Evolutionary conservation across 2,113 vertebrate genomes (phyloP).

Genomic region (Climacteris rufus): DNA sequence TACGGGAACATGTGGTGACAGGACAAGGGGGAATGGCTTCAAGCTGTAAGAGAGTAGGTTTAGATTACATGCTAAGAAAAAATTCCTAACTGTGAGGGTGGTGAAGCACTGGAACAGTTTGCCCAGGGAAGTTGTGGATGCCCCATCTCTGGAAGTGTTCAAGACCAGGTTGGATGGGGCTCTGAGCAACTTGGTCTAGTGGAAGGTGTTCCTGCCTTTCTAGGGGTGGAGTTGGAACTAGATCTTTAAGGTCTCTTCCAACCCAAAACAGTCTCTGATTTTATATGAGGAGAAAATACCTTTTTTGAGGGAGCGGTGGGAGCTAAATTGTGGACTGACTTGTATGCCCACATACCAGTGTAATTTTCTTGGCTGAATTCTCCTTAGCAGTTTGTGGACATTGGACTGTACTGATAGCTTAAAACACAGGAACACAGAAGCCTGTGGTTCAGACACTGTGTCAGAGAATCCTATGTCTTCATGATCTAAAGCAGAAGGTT

Average conservation of each 20-base stretch:
- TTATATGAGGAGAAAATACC: not conserved
- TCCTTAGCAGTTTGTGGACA: not conserved
- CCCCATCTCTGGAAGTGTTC: not conserved
- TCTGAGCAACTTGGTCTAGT: not conserved
- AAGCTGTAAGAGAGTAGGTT: not conserved
- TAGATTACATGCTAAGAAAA: not conserved
- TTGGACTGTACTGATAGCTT: not conserved
- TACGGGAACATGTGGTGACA: not conserved
- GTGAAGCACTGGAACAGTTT: not conserved
- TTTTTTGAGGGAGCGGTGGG: rapidly evolving
- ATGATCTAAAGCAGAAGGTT: not conserved
- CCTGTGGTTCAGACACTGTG: not conserved
- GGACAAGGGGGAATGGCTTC: not conserved
- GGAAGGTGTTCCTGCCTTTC: no score
- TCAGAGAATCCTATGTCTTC: not conserved
- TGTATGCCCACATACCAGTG: not conserved
- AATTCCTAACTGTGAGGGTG: not conserved
- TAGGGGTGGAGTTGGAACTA: not conserved
- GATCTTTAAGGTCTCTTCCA: not conserved
- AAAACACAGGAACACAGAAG: not conserved
- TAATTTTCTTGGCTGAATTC: not conserved
- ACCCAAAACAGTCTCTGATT: not conserved
- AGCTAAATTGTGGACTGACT: not conserved
- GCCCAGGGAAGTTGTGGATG: rapidly evolving
- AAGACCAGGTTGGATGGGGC: not conserved